Evolutionary conservation across 2,888 invertebrate genomes (phyloP).

Genomic region (Rhogogaster chlorosoma): DNA sequence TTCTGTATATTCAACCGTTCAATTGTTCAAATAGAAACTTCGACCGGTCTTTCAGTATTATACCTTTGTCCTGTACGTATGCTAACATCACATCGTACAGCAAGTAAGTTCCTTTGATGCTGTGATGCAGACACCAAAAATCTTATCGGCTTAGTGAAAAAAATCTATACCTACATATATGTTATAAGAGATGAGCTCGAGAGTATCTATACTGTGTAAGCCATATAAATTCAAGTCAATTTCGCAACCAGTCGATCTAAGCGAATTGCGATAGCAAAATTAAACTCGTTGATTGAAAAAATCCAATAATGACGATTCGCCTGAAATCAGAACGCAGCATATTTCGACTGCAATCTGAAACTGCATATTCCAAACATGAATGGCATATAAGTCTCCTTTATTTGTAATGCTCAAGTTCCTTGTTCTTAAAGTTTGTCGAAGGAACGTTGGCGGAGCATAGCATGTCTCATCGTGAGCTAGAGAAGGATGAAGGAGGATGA

Average conservation of each 20-base stretch:
- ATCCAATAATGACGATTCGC: neutral
- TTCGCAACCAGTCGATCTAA: neutral
- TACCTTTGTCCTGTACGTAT: neutral
- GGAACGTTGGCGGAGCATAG: slow-evolving; percentile 70
- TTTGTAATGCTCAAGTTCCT: slow-evolving; percentile 3
- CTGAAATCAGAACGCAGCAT: neutral
- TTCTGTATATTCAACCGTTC: slow-evolving; percentile 19
- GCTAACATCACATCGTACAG: neutral
- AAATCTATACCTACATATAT: neutral
- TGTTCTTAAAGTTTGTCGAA: slow-evolving; percentile 33
- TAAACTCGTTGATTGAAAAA: neutral
- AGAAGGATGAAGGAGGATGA: slow-evolving; percentile 47
- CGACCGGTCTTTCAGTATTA: neutral
- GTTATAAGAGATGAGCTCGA: neutral
- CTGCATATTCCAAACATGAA: neutral
- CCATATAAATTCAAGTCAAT: neutral
- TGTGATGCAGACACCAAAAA: neutral
- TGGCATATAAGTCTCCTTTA: neutral
- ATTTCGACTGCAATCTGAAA: neutral
- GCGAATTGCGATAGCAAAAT: neutral
- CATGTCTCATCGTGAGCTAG: slow-evolving; percentile 64
- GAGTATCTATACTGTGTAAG: neutral
- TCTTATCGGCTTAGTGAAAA: slow-evolving; percentile 17
- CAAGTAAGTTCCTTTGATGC: neutral
- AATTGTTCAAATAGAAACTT: slow-evolving; percentile 24